These are phyloP conservation scores for Pongo pygmaeus DNA, from an alignment of 2,113 vertebrate genomes.

Conservation along the genomic window DNA sequence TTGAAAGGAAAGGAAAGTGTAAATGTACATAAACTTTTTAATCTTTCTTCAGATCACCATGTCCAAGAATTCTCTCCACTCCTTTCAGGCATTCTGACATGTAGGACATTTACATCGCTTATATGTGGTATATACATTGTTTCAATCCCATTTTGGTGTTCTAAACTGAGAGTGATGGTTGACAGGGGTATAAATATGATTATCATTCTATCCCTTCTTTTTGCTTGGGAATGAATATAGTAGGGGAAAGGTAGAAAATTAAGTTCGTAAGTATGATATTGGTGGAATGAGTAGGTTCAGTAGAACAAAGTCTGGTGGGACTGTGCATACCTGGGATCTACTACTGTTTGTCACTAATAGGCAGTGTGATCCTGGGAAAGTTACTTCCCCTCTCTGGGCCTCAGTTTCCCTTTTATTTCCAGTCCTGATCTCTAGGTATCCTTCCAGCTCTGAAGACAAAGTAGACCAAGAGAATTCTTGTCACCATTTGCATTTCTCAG, in stretches of 20 bases:
- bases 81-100: background rate
- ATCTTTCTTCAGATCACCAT: background rate
- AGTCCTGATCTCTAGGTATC: background rate
- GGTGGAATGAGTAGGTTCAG: background rate
- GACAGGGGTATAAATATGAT: background rate
- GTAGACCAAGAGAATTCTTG: background rate
- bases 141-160: background rate
- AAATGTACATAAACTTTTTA: background rate
- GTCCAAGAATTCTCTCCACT: background rate
- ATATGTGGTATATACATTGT: background rate
- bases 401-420: background rate
- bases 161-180: background rate
- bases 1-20: background rate
- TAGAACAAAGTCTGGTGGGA: background rate
- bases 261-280: background rate
- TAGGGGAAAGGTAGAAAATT: background rate
- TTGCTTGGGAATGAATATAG: background rate
- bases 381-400: background rate
- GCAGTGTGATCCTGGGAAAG: background rate
- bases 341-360: background rate
- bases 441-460: background rate
- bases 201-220: background rate
- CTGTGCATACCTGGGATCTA: background rate
- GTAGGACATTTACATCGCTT: background rate
- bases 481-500: background rate